Evolutionary conservation across 2,888 invertebrate species (phyloP), one percentile per base, ranked within the genome.

Genomic region (Tuta absoluta): DNA sequence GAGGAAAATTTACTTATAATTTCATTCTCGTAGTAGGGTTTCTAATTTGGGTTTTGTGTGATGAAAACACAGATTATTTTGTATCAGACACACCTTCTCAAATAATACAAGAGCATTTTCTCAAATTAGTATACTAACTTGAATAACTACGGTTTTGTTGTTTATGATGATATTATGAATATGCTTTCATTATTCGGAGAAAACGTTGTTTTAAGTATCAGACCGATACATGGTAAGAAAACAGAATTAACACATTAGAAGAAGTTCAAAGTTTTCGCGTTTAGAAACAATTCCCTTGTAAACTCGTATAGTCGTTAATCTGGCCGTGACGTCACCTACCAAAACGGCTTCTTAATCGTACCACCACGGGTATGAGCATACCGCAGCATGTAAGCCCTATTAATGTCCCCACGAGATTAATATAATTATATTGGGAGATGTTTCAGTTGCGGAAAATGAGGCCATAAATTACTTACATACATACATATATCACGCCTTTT

Each of bases 271-370:
- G 12, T 12, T 53, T 53, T 14, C 14, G 24, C 14, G 19, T 53
- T 23, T 4, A 23, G 23, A 53, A 53, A 53, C 51, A 53, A 53
- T 53, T 24, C 51, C 21, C 23, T 23, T 4, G 23, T 53, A 23
- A 21, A 23, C 33, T 56, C 33, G 33, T 56, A 56, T 33, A 12
- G 28, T 56, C 56, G 56, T 56, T 56, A 56, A 56, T 56, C 51
- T 51, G 23, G 51, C 28, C 8, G 53, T 33, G 56, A 56, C 56
- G 56, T 56, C 56, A 56, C 33, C 7, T 14, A 17, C 56, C 24
- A 11, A 56, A 56, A 56, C 24, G 28, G 56, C 33, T 56, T 24
- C 24, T 24, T 33, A 56, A 33, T 33, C 28, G 28, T 24, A 11
- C 56, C n/a, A n/a, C n/a, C 17, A 56, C 56, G 28, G 28, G 11